These are phyloP conservation scores for Saxidomus purpurata DNA, from an alignment of 1,140 invertebrate species.

Conservation along the genomic window DNA sequence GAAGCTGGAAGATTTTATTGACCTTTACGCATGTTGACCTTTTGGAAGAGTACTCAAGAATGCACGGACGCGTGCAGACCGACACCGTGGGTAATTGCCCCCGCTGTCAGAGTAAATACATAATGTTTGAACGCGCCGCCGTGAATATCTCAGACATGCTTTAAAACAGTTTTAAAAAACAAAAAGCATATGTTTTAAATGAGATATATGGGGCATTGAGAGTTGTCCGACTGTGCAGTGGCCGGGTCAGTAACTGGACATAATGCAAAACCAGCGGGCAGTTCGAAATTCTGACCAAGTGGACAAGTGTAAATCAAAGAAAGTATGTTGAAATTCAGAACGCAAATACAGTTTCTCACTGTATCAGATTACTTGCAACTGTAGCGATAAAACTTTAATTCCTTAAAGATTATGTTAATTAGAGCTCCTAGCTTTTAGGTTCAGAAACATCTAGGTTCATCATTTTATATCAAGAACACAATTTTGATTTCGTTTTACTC, in stretches of 20 bases:
- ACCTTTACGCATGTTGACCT: neutral
- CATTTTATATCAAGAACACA: too few relatives aligned
- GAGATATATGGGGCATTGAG: slow-evolving; percentile 25
- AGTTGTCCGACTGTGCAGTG: slow-evolving; percentile 21
- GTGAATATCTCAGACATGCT: slow-evolving; percentile 14
- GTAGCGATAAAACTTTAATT: neutral
- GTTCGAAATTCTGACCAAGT: neutral
- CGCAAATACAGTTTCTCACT: slow-evolving; percentile 33
- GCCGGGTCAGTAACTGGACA: slow-evolving; percentile 42
- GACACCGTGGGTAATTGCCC: slow-evolving; percentile 16
- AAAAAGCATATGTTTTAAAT: slow-evolving; percentile 62
- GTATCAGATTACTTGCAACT: slow-evolving; percentile 29
- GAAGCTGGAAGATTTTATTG: neutral
- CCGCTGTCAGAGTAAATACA: slow-evolving; percentile 46
- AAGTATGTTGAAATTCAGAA: slow-evolving; percentile 12
- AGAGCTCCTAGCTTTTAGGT: too few relatives aligned
- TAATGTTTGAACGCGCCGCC: slow-evolving; percentile 40
- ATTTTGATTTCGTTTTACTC: too few relatives aligned
- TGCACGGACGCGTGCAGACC: slow-evolving; percentile 40
- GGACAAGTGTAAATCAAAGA: slow-evolving; percentile 56
- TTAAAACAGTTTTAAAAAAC: slow-evolving; percentile 60
- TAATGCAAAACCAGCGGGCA: slow-evolving; percentile 33
- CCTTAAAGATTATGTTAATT: neutral
- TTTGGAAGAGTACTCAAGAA: slow-evolving; percentile 39
- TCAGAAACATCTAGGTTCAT: too few relatives aligned